phyloP scores from a whole-genome alignment of 1,140 invertebrate species.

The Pteromalus puparum region DNA sequence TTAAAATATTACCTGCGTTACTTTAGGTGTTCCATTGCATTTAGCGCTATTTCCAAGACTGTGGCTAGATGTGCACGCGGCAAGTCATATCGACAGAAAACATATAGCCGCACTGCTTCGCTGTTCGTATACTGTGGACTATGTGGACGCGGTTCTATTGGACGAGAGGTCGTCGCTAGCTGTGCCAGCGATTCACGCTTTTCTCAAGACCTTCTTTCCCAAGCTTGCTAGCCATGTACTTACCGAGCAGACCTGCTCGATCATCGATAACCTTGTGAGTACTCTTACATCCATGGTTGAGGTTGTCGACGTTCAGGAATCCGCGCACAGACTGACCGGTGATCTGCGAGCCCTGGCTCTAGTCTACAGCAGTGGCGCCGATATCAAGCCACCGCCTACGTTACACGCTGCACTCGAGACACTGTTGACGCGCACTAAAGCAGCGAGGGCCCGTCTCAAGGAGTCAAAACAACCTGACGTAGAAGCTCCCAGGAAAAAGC shows the following conservation, averaged over 20 bases:
- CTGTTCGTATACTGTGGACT: conserved; percentile 88
- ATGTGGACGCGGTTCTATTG: conserved; percentile 87
- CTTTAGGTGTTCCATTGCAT: conserved; percentile 82
- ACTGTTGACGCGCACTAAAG: conserved; percentile 63
- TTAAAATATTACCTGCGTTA: neutral
- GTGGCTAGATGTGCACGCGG: conserved; percentile 87
- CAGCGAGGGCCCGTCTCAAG: conserved; percentile 60
- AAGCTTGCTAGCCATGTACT: conserved; percentile 82
- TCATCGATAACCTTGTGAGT: conserved; percentile 77
- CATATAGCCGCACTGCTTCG: conserved; percentile 86
- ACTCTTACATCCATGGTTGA: conserved; percentile 76
- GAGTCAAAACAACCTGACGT: conserved; percentile 63
- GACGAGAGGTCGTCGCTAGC: conserved; percentile 88
- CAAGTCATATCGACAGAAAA: conserved; percentile 86
- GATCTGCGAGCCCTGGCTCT: conserved; percentile 77
- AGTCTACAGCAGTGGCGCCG: conserved; percentile 74
- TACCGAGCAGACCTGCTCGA: conserved; percentile 77
- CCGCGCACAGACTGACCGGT: conserved; percentile 75
- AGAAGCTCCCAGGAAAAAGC: conserved; percentile 70
- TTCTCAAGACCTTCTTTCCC: conserved; percentile 88
- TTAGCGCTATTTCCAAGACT: conserved; percentile 89
- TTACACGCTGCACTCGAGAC: conserved; percentile 66
- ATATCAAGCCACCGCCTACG: conserved; percentile 66
- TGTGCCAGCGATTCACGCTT: conserved; percentile 87
- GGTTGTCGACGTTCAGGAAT: conserved; percentile 73